Conservation (phyloP, 1,140 invertebrate genomes). For the Nephila pilipes region DNA sequence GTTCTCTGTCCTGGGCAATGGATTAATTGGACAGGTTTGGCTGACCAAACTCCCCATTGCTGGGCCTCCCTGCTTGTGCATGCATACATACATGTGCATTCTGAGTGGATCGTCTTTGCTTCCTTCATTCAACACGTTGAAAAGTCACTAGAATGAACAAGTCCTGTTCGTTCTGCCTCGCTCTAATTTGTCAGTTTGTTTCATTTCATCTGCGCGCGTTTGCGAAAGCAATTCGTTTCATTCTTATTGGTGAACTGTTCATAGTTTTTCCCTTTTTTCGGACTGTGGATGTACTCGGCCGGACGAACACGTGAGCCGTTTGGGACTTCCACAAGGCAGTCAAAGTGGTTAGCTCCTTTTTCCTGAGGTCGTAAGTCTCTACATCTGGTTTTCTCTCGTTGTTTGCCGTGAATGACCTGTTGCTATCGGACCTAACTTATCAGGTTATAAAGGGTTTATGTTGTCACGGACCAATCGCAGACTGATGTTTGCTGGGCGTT, state of each 20-base stretch:
- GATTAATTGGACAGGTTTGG: constrained; percentile 77
- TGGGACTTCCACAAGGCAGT: constrained; percentile 25
- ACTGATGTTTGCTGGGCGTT: constrained; percentile 2
- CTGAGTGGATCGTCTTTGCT: constrained; percentile 60
- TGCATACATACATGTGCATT: constrained; percentile 63
- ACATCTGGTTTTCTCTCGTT: not conserved
- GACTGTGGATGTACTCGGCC: constrained; percentile 25
- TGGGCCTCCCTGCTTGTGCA: constrained; percentile 64
- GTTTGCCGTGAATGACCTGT: constrained; percentile 29
- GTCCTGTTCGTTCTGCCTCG: not conserved
- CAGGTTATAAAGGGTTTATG: not conserved
- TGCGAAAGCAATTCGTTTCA: not conserved
- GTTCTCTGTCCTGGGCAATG: constrained; percentile 67
- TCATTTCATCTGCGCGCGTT: not conserved
- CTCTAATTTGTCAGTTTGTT: constrained; percentile 49
- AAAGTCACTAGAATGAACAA: constrained; percentile 35
- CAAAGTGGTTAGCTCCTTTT: not conserved
- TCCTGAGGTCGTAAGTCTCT: not conserved
- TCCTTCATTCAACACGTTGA: constrained; percentile 62
- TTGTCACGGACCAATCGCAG: constrained; percentile 10
- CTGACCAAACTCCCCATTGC: constrained; percentile 74
- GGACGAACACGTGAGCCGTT: not conserved
- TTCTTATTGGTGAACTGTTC: not conserved
- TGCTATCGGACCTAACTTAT: constrained; percentile 17
- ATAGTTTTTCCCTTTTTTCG: too few relatives aligned